A percentile compares a stretch with the other conserved stretches of the same genome.
Conservation (phyloP, 64 coral and sea anemone species). For the Montipora efflorescens region DNA sequence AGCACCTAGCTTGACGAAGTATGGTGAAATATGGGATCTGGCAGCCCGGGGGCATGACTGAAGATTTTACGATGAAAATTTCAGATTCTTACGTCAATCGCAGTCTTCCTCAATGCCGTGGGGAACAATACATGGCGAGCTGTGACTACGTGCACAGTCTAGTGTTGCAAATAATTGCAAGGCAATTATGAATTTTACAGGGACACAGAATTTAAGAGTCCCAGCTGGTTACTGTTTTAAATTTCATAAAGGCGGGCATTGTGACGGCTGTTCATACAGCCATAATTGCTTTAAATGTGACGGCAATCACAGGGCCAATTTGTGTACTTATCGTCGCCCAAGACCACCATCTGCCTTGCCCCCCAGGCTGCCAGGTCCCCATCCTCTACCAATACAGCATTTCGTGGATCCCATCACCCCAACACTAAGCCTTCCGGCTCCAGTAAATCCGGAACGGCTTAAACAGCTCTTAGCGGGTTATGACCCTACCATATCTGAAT, state of each 20-base stretch:
- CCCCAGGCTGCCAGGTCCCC: too few relatives aligned
- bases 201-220: neutral
- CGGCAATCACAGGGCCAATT: conserved; percentile 16
- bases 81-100: neutral
- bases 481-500: neutral
- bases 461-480: neutral
- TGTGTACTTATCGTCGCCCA: conserved; percentile 6
- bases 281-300: conserved; percentile 19
- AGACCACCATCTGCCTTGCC: neutral
- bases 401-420: neutral
- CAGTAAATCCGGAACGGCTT: too few relatives aligned
- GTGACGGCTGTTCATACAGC: neutral
- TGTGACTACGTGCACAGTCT: conserved; percentile 1
- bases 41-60: too few relatives aligned
- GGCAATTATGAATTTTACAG: neutral
- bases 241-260: conserved; percentile 6
- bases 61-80: too few relatives aligned
- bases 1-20: neutral
- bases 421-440: neutral
- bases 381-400: neutral
- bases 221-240: conserved; percentile 3
- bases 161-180: neutral
- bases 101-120: neutral
- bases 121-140: neutral
- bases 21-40: neutral